Base-by-base conservation (phyloP, 2,888 invertebrate genomes). In the Syritta pipiens region DNA sequence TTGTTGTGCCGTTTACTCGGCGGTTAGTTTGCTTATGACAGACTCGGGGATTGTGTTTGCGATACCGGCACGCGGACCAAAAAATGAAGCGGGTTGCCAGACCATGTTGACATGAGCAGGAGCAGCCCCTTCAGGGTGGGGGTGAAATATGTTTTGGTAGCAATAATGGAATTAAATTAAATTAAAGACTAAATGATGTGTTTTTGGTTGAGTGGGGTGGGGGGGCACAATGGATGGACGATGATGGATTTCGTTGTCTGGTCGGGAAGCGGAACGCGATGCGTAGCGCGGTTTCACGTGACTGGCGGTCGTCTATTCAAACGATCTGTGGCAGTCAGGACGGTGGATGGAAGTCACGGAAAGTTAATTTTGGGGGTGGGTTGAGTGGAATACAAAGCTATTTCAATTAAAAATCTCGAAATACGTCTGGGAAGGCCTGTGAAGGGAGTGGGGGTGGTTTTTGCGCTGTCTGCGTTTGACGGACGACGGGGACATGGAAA, bases 11-110 rank as follows among this genome's bases (percentile, higher is more conserved):
- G 40, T 49, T 68, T 12, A 51, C n/a, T 51, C 69, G 48, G 40
- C 32, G 46, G 59, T 55, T 59, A 55, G 60, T 60, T 72, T 77
- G 77, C 37, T 77, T 77, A 55, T 72, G 72, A 77, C 77, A 77
- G 67, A 26, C 44, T 48, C 60, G 9, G 72, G 59, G 59, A 60
- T 71, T 65, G 10, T 59, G 51, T 65, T 71, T 60, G 51, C 62
- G 40, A 68, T 55, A 62, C 68, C n/a, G 17, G 2, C 17, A 30
- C 14, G 48, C 26, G 48, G 12, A 24, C 42, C n/a, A n/a, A n/a
- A n/a, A n/a, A n/a, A n/a, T n/a, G n/a, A 14, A 10, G 35, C 9
- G 20, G 22, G 10, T 17, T n/a, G 9, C 12, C n/a, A 12, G 24
- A 59, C 44, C 59, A 74, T 55, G 68, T 75, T 55, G 68, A 60